phyloP scores from a whole-genome alignment of 2,888 invertebrate species.

The Philopedon plagiatum region DNA sequence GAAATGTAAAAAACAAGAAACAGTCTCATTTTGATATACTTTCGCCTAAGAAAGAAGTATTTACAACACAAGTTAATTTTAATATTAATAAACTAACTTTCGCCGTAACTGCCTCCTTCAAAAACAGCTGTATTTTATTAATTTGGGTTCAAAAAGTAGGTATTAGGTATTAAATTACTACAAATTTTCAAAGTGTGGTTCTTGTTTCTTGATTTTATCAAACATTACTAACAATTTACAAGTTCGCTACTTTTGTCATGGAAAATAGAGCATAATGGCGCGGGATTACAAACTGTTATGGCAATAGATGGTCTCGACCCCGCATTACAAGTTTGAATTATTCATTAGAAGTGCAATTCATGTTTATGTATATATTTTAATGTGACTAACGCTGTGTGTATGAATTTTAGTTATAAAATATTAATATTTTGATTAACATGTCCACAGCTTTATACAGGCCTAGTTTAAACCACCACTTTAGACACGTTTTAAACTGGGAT shows the following conservation, averaged over 20 bases:
- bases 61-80: no score
- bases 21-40: no score
- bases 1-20: no score
- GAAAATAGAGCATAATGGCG: neutral
- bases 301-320: slow-evolving; percentile 1
- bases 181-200: neutral
- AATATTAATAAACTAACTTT: no score
- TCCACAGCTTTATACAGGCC: no score
- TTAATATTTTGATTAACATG: slow-evolving; percentile 3
- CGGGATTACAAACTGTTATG: slow-evolving; percentile 10
- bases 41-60: no score
- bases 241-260: neutral
- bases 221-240: neutral
- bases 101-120: no score
- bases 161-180: neutral
- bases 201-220: neutral
- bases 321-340: slow-evolving; percentile 11
- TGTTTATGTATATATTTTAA: slow-evolving; percentile 13
- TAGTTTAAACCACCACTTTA: no score
- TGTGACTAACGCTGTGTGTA: neutral
- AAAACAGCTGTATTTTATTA: no score
- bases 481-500: no score
- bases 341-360: slow-evolving; percentile 14
- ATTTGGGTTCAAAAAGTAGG: no score
- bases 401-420: slow-evolving; percentile 1